phyloP scores from a whole-genome alignment of 2,888 invertebrate genomes.

The Drosophila putrida region DNA sequence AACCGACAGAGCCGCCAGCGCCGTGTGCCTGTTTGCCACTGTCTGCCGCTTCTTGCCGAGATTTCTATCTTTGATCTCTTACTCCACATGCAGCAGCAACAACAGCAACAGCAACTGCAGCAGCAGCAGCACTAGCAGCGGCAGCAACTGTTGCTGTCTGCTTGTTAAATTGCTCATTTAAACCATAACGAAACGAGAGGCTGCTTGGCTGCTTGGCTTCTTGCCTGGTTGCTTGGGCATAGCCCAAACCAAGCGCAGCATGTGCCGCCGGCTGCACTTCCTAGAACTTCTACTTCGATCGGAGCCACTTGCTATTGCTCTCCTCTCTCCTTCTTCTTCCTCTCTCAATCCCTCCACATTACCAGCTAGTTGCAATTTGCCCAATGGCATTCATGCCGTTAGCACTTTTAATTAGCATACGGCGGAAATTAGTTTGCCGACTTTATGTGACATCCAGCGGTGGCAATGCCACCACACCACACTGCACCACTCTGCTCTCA shows the following conservation, averaged over 20 bases:
- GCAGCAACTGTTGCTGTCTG: slow-evolving; percentile 61
- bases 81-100: slow-evolving; percentile 79
- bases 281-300: slow-evolving; percentile 57
- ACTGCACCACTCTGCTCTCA: slow-evolving; percentile 3
- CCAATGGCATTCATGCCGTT: slow-evolving; percentile 57
- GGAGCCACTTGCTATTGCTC: slow-evolving; percentile 43
- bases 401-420: slow-evolving; percentile 78
- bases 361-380: slow-evolving; percentile 63
- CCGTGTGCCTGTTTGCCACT: slow-evolving; percentile 73
- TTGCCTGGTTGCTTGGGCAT: slow-evolving; percentile 17
- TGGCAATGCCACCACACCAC: slow-evolving; percentile 25
- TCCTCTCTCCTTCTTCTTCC: slow-evolving; percentile 8
- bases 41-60: slow-evolving; percentile 80
- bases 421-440: slow-evolving; percentile 69
- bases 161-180: slow-evolving; percentile 81
- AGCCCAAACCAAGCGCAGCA: slow-evolving; percentile 54
- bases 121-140: slow-evolving; percentile 23
- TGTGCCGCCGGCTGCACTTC: slow-evolving; percentile 70
- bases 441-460: slow-evolving; percentile 58
- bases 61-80: slow-evolving; percentile 84
- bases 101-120: slow-evolving; percentile 20
- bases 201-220: slow-evolving; percentile 5
- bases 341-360: neutral
- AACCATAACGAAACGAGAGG: slow-evolving; percentile 74
- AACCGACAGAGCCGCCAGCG: slow-evolving; percentile 60